Evolutionary conservation across 1,140 invertebrate species (phyloP), one percentile per base, ranked within the genome.

Genomic region (Drosophila setifemur): DNA sequence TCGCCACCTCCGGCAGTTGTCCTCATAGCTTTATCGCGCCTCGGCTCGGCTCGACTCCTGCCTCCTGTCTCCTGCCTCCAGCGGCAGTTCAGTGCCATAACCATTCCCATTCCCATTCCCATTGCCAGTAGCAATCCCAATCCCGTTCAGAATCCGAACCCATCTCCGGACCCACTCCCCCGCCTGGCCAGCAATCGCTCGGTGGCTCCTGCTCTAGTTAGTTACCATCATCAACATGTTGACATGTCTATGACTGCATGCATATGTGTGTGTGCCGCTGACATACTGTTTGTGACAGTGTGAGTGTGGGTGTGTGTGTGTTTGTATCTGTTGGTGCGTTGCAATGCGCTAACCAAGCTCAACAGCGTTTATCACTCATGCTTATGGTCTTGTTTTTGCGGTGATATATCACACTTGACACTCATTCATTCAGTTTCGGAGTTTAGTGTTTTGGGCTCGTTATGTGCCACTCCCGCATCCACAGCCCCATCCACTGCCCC

Each of bases 361-460:
- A 81, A 86, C 81, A 85, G 81, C 82, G 81, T 86, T 86, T 86
- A 86, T 86, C 81, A 86, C 81, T 86, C 75, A 76, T 86, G 75
- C 81, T 88, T 86, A 89, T 88, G 86, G 79, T 88, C 79, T 76
- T 85, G 79, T 88, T 88, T 87, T 81, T 88, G 79, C 76, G 85
- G 86, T 88, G 85, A 88, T 88, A 88, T 88, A 89, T 89, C 86
- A 89, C 86, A 89, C 86, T 89, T 89, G 86, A 89, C 86, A 89
- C 81, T 89, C 86, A 89, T 89, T 89, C 86, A 89, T 87, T 86
- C 82, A 87, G 81, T 79, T 86, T 82, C 78, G 60, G 74, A 82
- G 73, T 82, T 82, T 82, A 76, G 77, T 77, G 78, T 81, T 64
- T 72, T 82, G 72, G 72, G 57, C 73, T 83, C 70, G 79, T 83